A percentile compares a stretch with the other conserved stretches of the same genome.
Conservation (phyloP, 2,888 invertebrate species). For the Syrista parreyssii region DNA sequence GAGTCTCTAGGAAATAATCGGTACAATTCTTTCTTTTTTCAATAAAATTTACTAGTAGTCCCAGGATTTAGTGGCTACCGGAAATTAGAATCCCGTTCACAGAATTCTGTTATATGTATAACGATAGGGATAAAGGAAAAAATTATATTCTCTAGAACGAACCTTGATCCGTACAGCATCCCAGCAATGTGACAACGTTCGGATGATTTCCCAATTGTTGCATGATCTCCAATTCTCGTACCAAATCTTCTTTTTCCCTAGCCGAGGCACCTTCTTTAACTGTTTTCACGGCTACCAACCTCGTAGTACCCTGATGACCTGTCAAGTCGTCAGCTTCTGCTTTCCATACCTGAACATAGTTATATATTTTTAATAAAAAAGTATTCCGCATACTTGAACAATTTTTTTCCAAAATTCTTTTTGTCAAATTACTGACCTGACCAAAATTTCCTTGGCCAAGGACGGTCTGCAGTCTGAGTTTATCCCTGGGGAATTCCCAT, state of each 20-base stretch:
- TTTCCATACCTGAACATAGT: constrained; percentile 77
- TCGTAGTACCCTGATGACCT: constrained; percentile 80
- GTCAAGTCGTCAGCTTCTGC: constrained; percentile 85
- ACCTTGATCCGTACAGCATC: constrained; percentile 88
- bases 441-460: constrained; percentile 89
- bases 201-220: constrained; percentile 85
- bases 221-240: constrained; percentile 82
- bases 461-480: constrained; percentile 80
- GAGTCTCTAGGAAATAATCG: not conserved
- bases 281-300: constrained; percentile 87
- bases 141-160: constrained; percentile 27
- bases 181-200: constrained; percentile 84
- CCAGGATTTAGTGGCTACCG: not conserved
- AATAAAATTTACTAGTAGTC: not conserved
- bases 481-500: constrained; percentile 84
- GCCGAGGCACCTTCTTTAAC: constrained; percentile 83
- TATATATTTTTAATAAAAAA: not conserved
- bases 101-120: not conserved
- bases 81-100: not conserved
- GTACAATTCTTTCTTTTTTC: not conserved
- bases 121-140: not conserved
- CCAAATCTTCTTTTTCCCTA: constrained; percentile 81
- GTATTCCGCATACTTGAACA: not conserved
- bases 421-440: constrained; percentile 68
- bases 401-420: not conserved